These are phyloP conservation scores for Trematomus bernacchii DNA, from an alignment of 2,797 vertebrate species.

Conservation along the genomic window DNA sequence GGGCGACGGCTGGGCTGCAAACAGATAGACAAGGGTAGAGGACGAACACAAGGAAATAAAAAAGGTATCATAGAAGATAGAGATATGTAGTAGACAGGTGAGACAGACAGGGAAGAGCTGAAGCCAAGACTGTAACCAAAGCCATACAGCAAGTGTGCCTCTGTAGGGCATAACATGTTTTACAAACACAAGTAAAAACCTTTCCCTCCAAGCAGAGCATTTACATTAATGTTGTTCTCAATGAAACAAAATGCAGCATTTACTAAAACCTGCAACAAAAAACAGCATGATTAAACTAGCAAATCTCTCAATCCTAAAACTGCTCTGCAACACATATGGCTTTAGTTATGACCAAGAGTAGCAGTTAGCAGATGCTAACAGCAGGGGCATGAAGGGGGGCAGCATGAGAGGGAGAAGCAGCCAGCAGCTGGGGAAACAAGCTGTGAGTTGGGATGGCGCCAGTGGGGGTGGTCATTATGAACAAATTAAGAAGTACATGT, in stretches of 20 bases:
- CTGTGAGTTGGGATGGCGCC: slow-evolving; percentile 33
- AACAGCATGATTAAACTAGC: neutral
- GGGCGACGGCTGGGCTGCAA: slow-evolving; percentile 81
- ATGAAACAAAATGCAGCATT: neutral
- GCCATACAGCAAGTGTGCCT: slow-evolving; percentile 10
- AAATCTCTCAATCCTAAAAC: neutral
- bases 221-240: neutral
- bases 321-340: slow-evolving; percentile 45
- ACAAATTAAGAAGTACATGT: neutral
- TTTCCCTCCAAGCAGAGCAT: neutral
- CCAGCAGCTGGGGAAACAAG: slow-evolving; percentile 72
- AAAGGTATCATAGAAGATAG: slow-evolving; percentile 19
- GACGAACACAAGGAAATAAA: slow-evolving; percentile 52
- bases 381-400: slow-evolving; percentile 43
- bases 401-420: slow-evolving; percentile 40
- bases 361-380: slow-evolving; percentile 64
- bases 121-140: slow-evolving; percentile 38
- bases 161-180: neutral
- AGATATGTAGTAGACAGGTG: slow-evolving; percentile 28
- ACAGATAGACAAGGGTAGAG: slow-evolving; percentile 71
- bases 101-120: slow-evolving; percentile 26
- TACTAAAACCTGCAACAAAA: too few species aligned
- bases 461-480: slow-evolving; percentile 13
- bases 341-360: slow-evolving; percentile 45
- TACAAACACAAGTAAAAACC: neutral